A percentile compares a stretch with the other conserved stretches of the same genome.
phyloP scores from a whole-genome alignment of 2,113 vertebrate genomes.

The Lepus americanus region DNA sequence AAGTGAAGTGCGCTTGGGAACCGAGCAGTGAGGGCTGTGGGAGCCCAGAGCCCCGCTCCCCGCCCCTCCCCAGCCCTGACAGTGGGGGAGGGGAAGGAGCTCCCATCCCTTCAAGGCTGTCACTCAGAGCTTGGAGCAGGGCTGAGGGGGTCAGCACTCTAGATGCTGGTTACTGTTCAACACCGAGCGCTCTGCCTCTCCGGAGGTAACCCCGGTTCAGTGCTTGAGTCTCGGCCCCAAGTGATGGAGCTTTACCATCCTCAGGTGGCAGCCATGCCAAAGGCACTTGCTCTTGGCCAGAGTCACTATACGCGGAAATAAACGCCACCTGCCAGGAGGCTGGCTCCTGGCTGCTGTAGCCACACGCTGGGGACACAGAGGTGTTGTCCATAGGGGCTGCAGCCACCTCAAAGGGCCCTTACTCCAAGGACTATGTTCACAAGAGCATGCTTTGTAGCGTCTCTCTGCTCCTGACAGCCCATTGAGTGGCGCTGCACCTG shows the following conservation, averaged over 20 bases:
- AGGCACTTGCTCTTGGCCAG: background rate
- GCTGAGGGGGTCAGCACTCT: too few relatives aligned
- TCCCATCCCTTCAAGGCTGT: background rate
- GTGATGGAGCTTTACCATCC: background rate
- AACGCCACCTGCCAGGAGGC: background rate
- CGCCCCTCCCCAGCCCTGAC: background rate
- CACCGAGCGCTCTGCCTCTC: background rate
- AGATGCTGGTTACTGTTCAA: background rate
- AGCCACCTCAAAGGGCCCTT: background rate
- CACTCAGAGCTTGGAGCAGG: background rate
- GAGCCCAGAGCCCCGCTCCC: background rate
- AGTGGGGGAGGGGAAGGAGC: background rate
- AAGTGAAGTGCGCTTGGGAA: conserved; percentile 22
- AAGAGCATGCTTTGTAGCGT: background rate
- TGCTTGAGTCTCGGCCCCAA: background rate
- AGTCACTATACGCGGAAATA: background rate
- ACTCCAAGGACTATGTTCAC: background rate
- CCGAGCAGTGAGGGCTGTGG: background rate
- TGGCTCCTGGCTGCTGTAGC: background rate
- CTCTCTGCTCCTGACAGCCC: rapidly evolving
- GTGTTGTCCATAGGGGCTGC: background rate
- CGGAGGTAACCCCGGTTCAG: background rate
- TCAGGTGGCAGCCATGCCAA: background rate
- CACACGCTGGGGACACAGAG: background rate
- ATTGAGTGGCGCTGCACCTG: background rate